These are phyloP conservation scores for Hydrolagus affinis DNA, from an alignment of 2,113 vertebrate species.

Conservation along the genomic window DNA sequence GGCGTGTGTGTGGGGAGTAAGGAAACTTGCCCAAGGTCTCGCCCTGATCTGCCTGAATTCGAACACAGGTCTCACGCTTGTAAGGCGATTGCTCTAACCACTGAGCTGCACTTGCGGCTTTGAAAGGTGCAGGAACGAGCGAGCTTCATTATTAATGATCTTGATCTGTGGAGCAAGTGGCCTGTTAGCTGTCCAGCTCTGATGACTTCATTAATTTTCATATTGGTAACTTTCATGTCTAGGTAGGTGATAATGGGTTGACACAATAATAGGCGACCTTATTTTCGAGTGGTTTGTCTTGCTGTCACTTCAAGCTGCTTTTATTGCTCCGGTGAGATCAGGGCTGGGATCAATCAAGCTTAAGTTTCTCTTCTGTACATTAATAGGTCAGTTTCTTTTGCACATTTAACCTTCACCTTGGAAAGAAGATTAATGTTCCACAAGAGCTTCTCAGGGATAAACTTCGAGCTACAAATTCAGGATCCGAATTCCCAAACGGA, in stretches of 20 bases:
- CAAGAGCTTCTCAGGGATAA: background rate
- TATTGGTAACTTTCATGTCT: background rate
- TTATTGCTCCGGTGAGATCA: background rate
- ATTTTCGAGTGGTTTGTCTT: background rate
- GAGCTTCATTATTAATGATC: background rate
- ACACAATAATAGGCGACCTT: background rate
- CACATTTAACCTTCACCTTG: background rate
- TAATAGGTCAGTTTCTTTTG: background rate
- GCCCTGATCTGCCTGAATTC: too few species aligned
- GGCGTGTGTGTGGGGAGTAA: too few species aligned
- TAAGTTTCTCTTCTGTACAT: background rate
- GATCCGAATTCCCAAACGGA: background rate
- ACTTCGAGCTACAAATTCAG: background rate
- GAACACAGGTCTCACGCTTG: too few species aligned
- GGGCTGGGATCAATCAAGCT: conserved; percentile 10
- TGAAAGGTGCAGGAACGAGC: too few species aligned
- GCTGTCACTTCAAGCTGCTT: background rate
- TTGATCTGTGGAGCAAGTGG: background rate
- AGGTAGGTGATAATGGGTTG: background rate
- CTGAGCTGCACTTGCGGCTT: too few species aligned
- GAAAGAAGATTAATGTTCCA: conserved; percentile 16
- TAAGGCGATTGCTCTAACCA: too few species aligned
- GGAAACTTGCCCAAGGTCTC: too few species aligned
- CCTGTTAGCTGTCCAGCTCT: background rate
- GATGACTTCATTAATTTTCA: background rate